Conservation (phyloP, 2,113 vertebrate genomes). For the Serinus canaria region DNA sequence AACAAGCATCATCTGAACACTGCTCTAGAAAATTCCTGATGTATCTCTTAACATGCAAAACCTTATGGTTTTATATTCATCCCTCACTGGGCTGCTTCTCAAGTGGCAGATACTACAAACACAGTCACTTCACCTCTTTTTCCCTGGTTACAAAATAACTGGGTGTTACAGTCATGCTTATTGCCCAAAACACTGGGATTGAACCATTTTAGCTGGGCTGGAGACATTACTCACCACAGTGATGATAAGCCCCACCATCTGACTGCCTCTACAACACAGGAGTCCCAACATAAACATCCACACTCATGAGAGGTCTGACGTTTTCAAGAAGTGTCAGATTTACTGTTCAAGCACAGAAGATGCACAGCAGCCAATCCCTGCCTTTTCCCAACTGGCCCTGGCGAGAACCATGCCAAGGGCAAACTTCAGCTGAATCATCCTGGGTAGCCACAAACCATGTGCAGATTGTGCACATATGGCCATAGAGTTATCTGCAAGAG, state of each 20-base stretch:
- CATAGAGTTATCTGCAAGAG: background rate
- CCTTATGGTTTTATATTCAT: background rate
- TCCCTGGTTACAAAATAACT: background rate
- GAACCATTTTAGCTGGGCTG: background rate
- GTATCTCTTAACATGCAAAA: background rate
- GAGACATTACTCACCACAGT: background rate
- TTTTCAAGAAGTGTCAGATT: background rate
- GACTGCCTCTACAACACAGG: background rate
- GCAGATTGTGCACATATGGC: background rate
- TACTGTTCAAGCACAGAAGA: rapidly evolving
- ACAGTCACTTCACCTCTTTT: background rate
- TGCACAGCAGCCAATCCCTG: background rate
- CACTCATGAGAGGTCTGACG: background rate
- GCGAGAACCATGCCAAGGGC: background rate
- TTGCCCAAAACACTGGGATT: background rate
- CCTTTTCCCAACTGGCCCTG: background rate
- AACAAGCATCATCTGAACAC: background rate
- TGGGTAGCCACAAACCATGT: background rate
- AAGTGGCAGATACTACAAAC: background rate
- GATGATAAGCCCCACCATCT: background rate
- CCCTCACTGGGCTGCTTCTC: background rate
- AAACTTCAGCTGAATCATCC: background rate
- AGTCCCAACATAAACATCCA: background rate
- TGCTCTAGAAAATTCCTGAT: background rate
- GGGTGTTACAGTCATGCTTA: background rate